A percentile compares a stretch with the other conserved stretches of the same genome.
Conservation (phyloP, 2,888 invertebrate species). For the Aplocera efformata region DNA sequence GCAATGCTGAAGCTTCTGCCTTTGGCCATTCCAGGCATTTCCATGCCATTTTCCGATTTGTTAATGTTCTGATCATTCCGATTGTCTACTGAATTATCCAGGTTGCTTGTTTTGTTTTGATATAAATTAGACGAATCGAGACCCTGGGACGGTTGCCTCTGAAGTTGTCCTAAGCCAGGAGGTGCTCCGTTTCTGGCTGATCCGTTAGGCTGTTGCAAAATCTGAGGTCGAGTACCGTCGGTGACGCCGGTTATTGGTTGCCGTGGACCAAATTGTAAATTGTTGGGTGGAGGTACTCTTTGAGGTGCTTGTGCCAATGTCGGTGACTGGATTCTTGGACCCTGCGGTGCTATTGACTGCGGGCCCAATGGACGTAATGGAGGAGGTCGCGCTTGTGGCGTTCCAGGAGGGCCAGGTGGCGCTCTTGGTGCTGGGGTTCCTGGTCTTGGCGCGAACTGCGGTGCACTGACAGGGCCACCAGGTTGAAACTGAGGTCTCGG, state of each 20-base stretch:
- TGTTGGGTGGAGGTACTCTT: conserved; percentile 71
- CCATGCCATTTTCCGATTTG: conserved; percentile 61
- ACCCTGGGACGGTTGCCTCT: conserved; percentile 70
- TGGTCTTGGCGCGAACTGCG: conserved; percentile 58
- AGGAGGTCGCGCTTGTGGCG: conserved; percentile 55
- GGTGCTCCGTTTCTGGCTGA: conserved; percentile 47
- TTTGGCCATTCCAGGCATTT: conserved; percentile 67
- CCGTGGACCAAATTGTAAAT: conserved; percentile 73
- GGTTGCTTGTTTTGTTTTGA: conserved; percentile 68
- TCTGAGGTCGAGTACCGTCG: conserved; percentile 50
- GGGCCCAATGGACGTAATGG: conserved; percentile 59
- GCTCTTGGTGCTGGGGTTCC: conserved; percentile 51
- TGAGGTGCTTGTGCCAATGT: conserved; percentile 51
- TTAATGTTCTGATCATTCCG: conserved; percentile 53
- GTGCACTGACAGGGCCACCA: conserved; percentile 62
- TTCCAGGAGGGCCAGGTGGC: conserved; percentile 48
- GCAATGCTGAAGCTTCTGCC: conserved; percentile 78
- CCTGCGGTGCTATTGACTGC: conserved; percentile 59
- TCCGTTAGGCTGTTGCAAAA: conserved; percentile 51
- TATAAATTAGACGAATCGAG: conserved; percentile 52
- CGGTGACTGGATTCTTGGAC: conserved; percentile 56
- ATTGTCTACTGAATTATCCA: conserved; percentile 61
- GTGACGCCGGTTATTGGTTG: conserved; percentile 57
- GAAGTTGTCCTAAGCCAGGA: conserved; percentile 42
- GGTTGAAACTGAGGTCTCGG: conserved; percentile 68